Conservation (phyloP, 2,113 vertebrate species). For the Danionella cerebrum region DNA sequence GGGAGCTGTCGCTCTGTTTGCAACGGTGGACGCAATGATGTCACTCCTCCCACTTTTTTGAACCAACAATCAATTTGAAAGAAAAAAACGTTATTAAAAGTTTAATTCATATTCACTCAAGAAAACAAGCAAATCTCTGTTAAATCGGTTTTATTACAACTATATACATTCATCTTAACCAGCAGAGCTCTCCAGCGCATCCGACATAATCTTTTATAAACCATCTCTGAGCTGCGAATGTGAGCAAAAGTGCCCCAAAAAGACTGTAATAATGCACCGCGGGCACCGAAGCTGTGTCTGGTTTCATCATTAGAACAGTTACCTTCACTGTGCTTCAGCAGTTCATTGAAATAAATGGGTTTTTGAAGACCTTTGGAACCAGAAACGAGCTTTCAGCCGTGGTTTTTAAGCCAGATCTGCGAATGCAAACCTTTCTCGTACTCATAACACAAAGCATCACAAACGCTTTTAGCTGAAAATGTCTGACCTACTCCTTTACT, state of each 20-base stretch:
- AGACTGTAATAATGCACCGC: background rate
- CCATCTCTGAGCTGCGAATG: background rate
- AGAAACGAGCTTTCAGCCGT: background rate
- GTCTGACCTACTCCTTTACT: background rate
- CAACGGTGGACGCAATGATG: no score
- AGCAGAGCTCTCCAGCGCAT: background rate
- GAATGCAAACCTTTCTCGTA: no score
- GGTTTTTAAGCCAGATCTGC: background rate
- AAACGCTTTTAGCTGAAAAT: no score
- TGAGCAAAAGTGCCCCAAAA: background rate
- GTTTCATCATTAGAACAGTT: background rate
- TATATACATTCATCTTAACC: slow-evolving; percentile 67
- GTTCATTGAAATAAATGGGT: background rate
- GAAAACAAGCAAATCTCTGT: slow-evolving; percentile 47
- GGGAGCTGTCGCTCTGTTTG: no score
- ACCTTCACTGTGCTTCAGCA: background rate
- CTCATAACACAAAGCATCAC: no score
- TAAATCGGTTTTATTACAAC: slow-evolving; percentile 84
- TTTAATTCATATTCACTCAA: background rate
- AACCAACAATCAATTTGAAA: no score
- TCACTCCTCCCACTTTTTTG: no score
- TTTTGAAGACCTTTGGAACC: background rate
- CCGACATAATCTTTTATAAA: background rate
- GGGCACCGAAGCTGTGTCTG: background rate
- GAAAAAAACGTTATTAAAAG: no score